These are phyloP conservation scores for Ophion costatus DNA, from an alignment of 2,888 invertebrate species.

Conservation along the genomic window DNA sequence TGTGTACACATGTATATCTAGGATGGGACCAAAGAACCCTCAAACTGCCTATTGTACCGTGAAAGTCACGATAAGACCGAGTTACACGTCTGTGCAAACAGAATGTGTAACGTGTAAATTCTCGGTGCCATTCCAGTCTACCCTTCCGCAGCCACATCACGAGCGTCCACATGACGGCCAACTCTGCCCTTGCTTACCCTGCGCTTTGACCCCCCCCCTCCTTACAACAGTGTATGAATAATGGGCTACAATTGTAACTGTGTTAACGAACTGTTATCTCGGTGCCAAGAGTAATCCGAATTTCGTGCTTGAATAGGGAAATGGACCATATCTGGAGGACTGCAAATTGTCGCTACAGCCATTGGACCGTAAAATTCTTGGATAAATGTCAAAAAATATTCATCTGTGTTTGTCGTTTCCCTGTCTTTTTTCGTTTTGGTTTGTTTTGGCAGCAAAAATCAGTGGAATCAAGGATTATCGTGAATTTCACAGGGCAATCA, in stretches of 20 bases:
- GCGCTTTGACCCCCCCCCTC: slow-evolving; percentile 8
- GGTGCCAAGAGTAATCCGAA: slow-evolving; percentile 17
- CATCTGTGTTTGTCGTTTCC: not conserved
- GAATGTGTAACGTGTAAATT: slow-evolving; percentile 55
- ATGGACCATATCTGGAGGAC: not conserved
- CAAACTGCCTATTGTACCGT: slow-evolving; percentile 60
- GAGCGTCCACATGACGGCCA: slow-evolving; percentile 9
- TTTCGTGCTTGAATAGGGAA: not conserved
- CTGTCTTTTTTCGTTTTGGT: not conserved
- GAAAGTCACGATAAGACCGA: slow-evolving; percentile 65
- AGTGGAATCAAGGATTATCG: not conserved
- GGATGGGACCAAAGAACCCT: slow-evolving; percentile 50
- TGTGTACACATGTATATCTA: slow-evolving; percentile 9
- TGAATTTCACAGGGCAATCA: not conserved
- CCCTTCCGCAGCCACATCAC: slow-evolving; percentile 1
- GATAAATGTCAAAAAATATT: not conserved
- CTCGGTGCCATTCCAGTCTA: slow-evolving; percentile 37
- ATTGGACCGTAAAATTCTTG: not conserved
- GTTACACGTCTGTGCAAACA: slow-evolving; percentile 61
- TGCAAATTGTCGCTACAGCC: not conserved
- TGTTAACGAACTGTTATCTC: slow-evolving; percentile 43
- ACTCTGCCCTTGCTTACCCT: slow-evolving; percentile 9
- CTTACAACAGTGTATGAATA: slow-evolving; percentile 41
- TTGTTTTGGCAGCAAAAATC: not conserved
- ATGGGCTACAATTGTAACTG: slow-evolving; percentile 41